Conservation (phyloP, 2,797 vertebrate genomes). For the Orientallactaga sibirica region DNA sequence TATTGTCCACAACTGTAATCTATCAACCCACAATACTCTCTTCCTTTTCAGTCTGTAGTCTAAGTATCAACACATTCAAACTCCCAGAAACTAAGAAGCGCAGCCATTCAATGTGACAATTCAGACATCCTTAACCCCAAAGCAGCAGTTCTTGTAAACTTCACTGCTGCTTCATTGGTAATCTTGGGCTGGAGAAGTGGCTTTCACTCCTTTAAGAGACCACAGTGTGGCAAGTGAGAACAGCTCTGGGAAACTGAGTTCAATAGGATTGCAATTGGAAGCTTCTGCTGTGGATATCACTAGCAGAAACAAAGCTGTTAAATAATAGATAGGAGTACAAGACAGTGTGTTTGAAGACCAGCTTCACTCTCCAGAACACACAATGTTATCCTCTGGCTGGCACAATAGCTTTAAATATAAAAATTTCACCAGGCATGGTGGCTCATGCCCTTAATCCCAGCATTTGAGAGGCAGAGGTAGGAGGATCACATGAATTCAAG, state of each 20-base stretch:
- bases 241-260: not conserved
- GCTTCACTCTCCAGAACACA: not conserved
- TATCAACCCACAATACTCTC: not conserved
- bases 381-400: not conserved
- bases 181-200: not conserved
- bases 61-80: not conserved
- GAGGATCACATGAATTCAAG: no score
- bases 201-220: constrained; percentile 9
- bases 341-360: not conserved
- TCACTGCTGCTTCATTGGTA: not conserved
- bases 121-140: not conserved
- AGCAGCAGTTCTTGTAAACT: not conserved
- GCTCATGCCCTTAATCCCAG: no score
- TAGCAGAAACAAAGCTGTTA: not conserved
- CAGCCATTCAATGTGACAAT: not conserved
- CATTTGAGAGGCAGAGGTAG: no score
- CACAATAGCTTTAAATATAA: constrained; percentile 15
- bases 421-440: not conserved
- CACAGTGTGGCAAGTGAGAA: constrained; percentile 2
- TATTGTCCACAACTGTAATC: not conserved
- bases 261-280: not conserved
- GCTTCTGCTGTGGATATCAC: not conserved
- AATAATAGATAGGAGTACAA: not conserved
- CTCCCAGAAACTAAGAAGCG: not conserved
- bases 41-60: not conserved